Evolutionary conservation across 2,113 vertebrate genomes (phyloP).

Genomic region (Beaufortia kweichowensis): DNA sequence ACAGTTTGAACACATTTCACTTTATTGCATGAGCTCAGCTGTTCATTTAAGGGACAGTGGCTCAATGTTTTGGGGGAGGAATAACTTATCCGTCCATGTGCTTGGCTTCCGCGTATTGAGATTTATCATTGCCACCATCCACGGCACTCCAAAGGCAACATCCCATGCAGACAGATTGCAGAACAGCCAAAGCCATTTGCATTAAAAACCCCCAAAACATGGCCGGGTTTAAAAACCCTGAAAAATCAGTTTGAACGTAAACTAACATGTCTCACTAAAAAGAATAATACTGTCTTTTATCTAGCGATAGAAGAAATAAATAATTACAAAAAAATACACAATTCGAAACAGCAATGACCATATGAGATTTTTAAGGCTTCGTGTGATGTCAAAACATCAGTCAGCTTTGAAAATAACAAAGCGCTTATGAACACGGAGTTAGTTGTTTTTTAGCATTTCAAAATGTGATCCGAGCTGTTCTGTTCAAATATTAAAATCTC

Average conservation of each 20-base stretch:
- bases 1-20: constrained; percentile 22
- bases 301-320: constrained; percentile 26
- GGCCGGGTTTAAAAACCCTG: constrained; percentile 2
- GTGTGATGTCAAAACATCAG: constrained; percentile 38
- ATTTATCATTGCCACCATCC: constrained; percentile 45
- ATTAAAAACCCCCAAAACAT: constrained; percentile 46
- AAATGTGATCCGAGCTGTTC: constrained; percentile 28
- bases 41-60: constrained; percentile 39
- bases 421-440: constrained; percentile 2
- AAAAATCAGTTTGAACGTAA: not conserved
- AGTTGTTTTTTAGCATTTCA: not conserved
- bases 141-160: constrained; percentile 41
- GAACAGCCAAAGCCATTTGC: constrained; percentile 54
- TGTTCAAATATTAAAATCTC: constrained; percentile 34
- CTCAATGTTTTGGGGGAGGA: constrained; percentile 40
- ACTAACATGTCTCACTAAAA: constrained; percentile 10
- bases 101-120: constrained; percentile 45
- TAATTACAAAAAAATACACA: not conserved
- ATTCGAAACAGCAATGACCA: constrained; percentile 33
- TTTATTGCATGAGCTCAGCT: constrained; percentile 46
- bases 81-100: constrained; percentile 52
- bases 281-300: constrained; percentile 18
- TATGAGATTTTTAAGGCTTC: constrained; percentile 12
- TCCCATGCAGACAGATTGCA: constrained; percentile 53
- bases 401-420: not conserved